Evolutionary conservation across 2,888 invertebrate genomes (phyloP).

Genomic region (Thyatira batis): DNA sequence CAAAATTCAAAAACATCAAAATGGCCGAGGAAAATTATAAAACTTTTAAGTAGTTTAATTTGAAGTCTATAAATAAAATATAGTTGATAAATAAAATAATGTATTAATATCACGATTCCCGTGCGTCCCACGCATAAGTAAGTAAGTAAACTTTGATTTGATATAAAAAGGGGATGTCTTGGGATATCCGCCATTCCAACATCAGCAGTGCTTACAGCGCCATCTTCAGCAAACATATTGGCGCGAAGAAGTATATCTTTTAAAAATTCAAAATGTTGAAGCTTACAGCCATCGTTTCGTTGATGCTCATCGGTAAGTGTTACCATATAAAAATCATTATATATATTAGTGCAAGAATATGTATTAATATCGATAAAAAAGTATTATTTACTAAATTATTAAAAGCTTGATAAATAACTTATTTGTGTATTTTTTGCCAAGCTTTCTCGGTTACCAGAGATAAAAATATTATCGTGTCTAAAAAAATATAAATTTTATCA

Average conservation of each 20-base stretch:
- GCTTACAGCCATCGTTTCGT: conserved; percentile 58
- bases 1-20: too few relatives aligned
- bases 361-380: too few relatives aligned
- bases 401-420: too few relatives aligned
- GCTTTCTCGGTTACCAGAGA: too few relatives aligned
- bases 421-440: too few relatives aligned
- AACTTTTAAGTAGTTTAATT: background rate
- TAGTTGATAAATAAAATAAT: background rate
- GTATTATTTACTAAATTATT: too few relatives aligned
- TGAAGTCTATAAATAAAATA: background rate
- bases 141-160: conserved; percentile 43
- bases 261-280: conserved; percentile 57
- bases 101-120: background rate
- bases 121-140: conserved; percentile 22
- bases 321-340: conserved; percentile 6
- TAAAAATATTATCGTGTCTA: too few relatives aligned
- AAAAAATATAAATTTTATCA: too few relatives aligned
- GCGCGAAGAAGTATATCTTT: conserved; percentile 19
- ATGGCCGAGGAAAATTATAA: background rate
- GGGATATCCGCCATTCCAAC: conserved; percentile 38
- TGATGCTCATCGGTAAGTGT: conserved; percentile 70
- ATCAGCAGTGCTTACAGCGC: conserved; percentile 28
- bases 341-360: background rate
- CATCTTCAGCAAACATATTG: conserved; percentile 35
- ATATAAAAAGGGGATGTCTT: conserved; percentile 56